Percentiles rank a stretch among this genome's conserved stretches.
Evolutionary conservation across 1,140 invertebrate species (phyloP).

Genomic region (Melitaea cinxia): DNA sequence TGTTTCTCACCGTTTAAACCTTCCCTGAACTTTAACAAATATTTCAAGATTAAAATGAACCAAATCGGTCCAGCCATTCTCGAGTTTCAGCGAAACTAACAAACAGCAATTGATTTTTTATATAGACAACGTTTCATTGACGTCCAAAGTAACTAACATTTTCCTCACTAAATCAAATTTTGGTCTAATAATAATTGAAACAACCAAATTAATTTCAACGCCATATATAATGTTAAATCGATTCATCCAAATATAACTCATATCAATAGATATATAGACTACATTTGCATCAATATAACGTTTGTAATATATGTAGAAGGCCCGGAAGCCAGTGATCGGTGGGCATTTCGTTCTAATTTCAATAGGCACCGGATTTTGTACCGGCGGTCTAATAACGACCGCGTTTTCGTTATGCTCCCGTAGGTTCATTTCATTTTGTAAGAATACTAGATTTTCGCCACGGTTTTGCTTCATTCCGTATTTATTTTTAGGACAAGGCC

Average conservation of each 20-base stretch:
- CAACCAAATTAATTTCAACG: background rate
- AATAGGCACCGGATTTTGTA: slow-evolving; percentile 43
- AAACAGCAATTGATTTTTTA: no score
- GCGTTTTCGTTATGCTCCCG: slow-evolving; percentile 9
- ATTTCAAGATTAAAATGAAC: no score
- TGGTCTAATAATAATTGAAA: background rate
- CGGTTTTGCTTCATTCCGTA: background rate
- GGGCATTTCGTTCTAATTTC: slow-evolving; percentile 45
- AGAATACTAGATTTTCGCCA: background rate
- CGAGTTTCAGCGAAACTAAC: no score
- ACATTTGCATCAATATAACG: background rate
- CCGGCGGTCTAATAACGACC: slow-evolving; percentile 30
- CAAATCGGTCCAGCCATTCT: no score
- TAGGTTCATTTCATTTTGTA: slow-evolving; percentile 24
- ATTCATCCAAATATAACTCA: background rate
- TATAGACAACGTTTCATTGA: no score
- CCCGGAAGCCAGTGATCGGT: slow-evolving; percentile 42
- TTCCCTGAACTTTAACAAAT: no score
- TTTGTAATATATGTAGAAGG: slow-evolving; percentile 17
- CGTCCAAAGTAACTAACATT: no score
- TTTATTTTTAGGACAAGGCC: background rate
- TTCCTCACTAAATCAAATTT: no score
- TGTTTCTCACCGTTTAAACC: no score
- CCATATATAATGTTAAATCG: background rate
- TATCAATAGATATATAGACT: slow-evolving; percentile 1